phyloP scores from a whole-genome alignment of 2,113 vertebrate genomes.

The Chitala chitala region DNA sequence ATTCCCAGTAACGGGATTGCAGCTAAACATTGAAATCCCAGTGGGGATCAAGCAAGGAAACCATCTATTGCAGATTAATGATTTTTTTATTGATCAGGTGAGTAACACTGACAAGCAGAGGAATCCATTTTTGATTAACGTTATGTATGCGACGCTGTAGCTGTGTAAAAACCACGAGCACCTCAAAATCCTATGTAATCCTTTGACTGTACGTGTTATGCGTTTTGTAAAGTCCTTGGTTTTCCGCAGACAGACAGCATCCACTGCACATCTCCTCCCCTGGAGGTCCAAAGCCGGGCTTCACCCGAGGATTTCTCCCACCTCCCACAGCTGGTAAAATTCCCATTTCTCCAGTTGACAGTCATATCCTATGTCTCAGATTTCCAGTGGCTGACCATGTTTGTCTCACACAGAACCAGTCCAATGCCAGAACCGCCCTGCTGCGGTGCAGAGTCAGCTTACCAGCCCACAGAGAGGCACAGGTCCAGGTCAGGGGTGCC shows the following conservation, averaged over 20 bases:
- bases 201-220: neutral
- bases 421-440: slow-evolving; percentile 9
- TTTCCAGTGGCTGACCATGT: neutral
- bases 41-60: slow-evolving; percentile 66
- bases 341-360: neutral
- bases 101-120: neutral
- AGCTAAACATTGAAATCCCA: slow-evolving; percentile 68
- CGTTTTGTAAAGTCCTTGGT: slow-evolving; percentile 3
- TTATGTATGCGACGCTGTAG: too few relatives aligned
- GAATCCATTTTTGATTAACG: neutral
- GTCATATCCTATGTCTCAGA: neutral
- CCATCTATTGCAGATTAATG: slow-evolving; percentile 67
- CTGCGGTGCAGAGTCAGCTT: slow-evolving; percentile 37
- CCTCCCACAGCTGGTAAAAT: slow-evolving; percentile 69
- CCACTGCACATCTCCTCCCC: slow-evolving; percentile 42
- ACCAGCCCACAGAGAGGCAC: slow-evolving; percentile 57
- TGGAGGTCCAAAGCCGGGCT: neutral
- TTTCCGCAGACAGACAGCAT: slow-evolving; percentile 40
- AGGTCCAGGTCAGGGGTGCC: slow-evolving; percentile 62
- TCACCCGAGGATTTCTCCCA: slow-evolving; percentile 68
- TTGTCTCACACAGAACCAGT: neutral
- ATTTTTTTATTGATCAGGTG: slow-evolving; percentile 68
- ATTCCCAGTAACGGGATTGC: slow-evolving; percentile 67
- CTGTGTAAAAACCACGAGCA: too few relatives aligned
- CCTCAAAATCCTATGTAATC: neutral